Evolutionary conservation across 1,140 invertebrate species (phyloP).

Genomic region (Drosophila dunni): DNA sequence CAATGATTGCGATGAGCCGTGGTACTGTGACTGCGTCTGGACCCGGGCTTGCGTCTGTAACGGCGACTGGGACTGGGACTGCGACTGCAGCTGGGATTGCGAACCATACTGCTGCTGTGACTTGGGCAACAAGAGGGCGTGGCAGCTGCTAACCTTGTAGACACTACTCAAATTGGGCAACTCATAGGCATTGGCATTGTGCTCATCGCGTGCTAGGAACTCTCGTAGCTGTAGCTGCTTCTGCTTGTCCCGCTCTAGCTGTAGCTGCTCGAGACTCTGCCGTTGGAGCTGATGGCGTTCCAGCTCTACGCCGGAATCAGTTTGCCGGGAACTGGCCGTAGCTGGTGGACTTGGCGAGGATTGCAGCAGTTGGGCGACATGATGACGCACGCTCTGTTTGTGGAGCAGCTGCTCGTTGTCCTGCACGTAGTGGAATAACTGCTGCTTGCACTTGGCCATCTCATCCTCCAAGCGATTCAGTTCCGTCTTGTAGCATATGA

Average conservation of each 20-base stretch:
- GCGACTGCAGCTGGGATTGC: background rate
- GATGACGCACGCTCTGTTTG: slow-evolving; percentile 41
- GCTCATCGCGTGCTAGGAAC: slow-evolving; percentile 61
- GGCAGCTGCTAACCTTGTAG: slow-evolving; percentile 46
- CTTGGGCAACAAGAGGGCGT: background rate
- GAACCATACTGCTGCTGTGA: background rate
- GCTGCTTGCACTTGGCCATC: slow-evolving; percentile 68
- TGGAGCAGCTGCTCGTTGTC: slow-evolving; percentile 56
- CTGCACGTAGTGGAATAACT: slow-evolving; percentile 53
- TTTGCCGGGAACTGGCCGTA: background rate
- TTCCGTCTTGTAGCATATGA: slow-evolving; percentile 50
- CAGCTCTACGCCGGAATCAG: slow-evolving; percentile 15
- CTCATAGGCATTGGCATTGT: slow-evolving; percentile 59
- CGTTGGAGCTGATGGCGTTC: background rate
- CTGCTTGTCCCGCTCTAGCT: slow-evolving; percentile 41
- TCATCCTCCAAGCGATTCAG: slow-evolving; percentile 52
- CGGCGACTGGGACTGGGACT: background rate
- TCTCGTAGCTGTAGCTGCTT: slow-evolving; percentile 53
- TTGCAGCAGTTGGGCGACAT: slow-evolving; percentile 43
- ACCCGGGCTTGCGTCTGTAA: background rate
- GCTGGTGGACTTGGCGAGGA: background rate
- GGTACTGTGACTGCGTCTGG: background rate
- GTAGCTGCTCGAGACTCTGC: too few relatives aligned
- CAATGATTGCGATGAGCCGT: background rate
- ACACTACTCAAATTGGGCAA: slow-evolving; percentile 48